A percentile compares a stretch with the other conserved stretches of the same genome.
Evolutionary conservation across 1,140 invertebrate species (phyloP).

Genomic region (Drosophila burlai): DNA sequence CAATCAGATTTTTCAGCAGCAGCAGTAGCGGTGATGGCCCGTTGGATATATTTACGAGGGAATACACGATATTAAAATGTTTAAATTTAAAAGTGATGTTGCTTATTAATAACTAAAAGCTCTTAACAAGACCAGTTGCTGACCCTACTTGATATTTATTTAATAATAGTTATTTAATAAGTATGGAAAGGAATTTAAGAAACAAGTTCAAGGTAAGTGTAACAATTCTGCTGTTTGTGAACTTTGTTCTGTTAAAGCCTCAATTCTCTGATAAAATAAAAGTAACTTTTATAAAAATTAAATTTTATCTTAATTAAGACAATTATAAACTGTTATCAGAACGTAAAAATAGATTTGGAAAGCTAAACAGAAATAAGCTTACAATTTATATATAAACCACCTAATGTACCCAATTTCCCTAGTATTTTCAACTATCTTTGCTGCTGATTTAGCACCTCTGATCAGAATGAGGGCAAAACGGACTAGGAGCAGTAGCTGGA

Average conservation of each 20-base stretch:
- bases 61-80: background rate
- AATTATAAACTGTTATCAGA: background rate
- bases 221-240: background rate
- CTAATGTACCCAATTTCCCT: too few species aligned
- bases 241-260: too few species aligned
- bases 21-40: constrained; percentile 30
- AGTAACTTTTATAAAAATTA: background rate
- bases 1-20: constrained; percentile 71
- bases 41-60: constrained; percentile 1
- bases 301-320: background rate
- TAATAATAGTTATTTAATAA: background rate
- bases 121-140: too few species aligned
- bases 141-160: background rate
- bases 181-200: background rate
- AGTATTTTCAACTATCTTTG: background rate
- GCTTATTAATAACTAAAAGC: background rate
- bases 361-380: too few species aligned
- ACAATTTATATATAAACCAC: background rate
- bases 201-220: background rate
- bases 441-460: constrained; percentile 8
- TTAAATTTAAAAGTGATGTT: background rate
- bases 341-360: background rate
- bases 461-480: constrained; percentile 1
- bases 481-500: constrained; percentile 4
- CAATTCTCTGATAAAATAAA: too few species aligned